Evolutionary conservation across 1,140 invertebrate genomes (phyloP).

Genomic region (Hypothenemus hampei): DNA sequence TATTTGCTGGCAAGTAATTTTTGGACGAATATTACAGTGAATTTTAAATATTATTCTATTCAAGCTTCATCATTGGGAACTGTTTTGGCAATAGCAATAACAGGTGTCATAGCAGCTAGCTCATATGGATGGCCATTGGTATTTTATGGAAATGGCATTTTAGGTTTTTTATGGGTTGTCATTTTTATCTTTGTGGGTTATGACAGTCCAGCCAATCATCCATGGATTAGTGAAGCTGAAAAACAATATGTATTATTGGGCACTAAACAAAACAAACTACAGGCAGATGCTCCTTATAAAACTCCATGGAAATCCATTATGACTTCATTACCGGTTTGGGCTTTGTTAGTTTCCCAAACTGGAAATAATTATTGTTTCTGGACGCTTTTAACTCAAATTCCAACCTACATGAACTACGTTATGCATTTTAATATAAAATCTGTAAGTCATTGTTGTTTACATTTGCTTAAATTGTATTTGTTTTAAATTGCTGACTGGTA

Average conservation of each 20-base stretch:
- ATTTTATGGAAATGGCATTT: constrained; percentile 69
- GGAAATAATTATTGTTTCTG: constrained; percentile 91
- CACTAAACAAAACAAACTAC: too few species aligned
- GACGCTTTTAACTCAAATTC: constrained; percentile 84
- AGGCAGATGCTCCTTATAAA: too few species aligned
- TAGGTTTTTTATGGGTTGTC: constrained; percentile 57
- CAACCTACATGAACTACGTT: constrained; percentile 80
- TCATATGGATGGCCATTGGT: constrained; percentile 68
- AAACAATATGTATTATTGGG: constrained; percentile 62
- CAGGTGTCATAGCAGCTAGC: constrained; percentile 61
- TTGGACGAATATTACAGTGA: background rate
- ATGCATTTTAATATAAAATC: constrained; percentile 70
- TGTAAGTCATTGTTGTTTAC: constrained; percentile 45
- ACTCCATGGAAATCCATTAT: constrained; percentile 75
- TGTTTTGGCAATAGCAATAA: constrained; percentile 64
- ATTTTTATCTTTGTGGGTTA: constrained; percentile 59
- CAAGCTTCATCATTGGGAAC: constrained; percentile 50
- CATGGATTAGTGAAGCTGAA: constrained; percentile 56
- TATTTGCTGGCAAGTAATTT: constrained; percentile 55
- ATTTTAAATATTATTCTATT: background rate
- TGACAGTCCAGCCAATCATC: constrained; percentile 59
- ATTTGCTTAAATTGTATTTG: constrained; percentile 54
- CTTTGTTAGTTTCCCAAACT: constrained; percentile 74
- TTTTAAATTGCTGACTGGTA: too few species aligned
- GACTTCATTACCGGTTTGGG: constrained; percentile 73